Conservation (phyloP, 2,797 vertebrate species). For the Apodemus agrarius region DNA sequence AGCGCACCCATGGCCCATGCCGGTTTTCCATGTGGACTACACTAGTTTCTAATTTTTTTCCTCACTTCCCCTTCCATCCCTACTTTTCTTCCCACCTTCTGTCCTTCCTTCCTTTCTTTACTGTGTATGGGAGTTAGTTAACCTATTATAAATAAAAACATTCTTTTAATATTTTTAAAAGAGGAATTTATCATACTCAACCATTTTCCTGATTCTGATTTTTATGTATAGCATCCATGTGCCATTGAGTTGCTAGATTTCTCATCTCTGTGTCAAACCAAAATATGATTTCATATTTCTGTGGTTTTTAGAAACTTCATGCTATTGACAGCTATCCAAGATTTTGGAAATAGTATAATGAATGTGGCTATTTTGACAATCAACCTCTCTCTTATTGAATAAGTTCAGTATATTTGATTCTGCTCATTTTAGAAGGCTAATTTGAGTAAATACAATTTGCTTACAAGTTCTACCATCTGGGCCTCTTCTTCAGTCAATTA, state of each 20-base stretch:
- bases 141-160: constrained; percentile 44
- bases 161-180: constrained; percentile 31
- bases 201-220: constrained; percentile 42
- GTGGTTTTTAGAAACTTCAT: constrained; percentile 59
- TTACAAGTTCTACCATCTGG: constrained; percentile 24
- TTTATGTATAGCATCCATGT: constrained; percentile 53
- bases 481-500: not conserved
- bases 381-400: constrained; percentile 38
- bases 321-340: constrained; percentile 51
- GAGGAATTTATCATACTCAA: constrained; percentile 34
- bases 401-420: constrained; percentile 62
- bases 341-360: constrained; percentile 43
- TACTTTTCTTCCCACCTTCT: not conserved
- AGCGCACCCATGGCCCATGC: not conserved
- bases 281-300: constrained; percentile 61
- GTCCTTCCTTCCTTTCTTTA: not conserved
- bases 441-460: constrained; percentile 48
- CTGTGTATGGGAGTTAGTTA: not conserved
- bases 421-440: constrained; percentile 61
- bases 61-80: not conserved
- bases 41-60: not conserved
- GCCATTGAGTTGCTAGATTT: constrained; percentile 46
- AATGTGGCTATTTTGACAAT: constrained; percentile 42
- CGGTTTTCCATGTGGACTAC: not conserved
- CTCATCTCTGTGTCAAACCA: constrained; percentile 46